phyloP scores from a whole-genome alignment of 2,888 invertebrate genomes.

The Agrenia bidenticulata region DNA sequence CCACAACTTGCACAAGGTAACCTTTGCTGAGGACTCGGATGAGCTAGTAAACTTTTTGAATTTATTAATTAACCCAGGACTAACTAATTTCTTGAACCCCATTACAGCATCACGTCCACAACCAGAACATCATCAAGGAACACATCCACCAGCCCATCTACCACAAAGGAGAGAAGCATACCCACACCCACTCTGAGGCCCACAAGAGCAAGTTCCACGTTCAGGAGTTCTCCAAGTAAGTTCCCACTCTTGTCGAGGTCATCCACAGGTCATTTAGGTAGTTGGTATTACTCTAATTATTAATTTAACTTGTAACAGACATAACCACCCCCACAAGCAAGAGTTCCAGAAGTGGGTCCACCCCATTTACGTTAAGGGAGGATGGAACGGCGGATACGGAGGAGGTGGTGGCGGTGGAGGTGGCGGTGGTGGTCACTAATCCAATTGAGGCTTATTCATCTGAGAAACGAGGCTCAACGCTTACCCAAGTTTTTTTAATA shows the following conservation, averaged over 20 bases:
- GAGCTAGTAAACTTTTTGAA: not conserved
- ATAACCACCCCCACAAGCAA: slow-evolving; percentile 35
- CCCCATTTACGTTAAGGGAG: slow-evolving; percentile 22
- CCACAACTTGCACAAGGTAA: slow-evolving; percentile 37
- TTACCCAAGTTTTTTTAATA: too few relatives aligned
- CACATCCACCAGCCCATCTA: slow-evolving; percentile 43
- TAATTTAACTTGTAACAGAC: slow-evolving; percentile 10
- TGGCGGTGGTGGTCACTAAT: too few relatives aligned
- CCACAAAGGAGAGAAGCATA: slow-evolving; percentile 38
- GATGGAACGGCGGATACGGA: slow-evolving; percentile 24
- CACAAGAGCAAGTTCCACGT: slow-evolving; percentile 41
- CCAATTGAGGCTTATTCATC: too few relatives aligned
- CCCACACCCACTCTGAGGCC: slow-evolving; percentile 20
- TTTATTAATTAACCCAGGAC: too few relatives aligned
- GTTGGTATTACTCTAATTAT: not conserved
- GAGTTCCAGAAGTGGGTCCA: slow-evolving; percentile 41
- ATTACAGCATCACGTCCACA: slow-evolving; percentile 33
- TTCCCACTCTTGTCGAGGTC: too few relatives aligned
- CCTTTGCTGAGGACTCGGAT: not conserved
- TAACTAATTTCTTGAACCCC: too few relatives aligned
- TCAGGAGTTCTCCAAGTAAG: slow-evolving; percentile 35
- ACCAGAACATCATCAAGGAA: slow-evolving; percentile 36
- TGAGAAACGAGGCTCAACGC: too few relatives aligned
- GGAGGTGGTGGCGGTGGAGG: not conserved
- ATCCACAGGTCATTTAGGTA: too few relatives aligned